These are phyloP conservation scores for Himalopsyche kuldschensis DNA, from an alignment of 2,888 invertebrate genomes.

Conservation along the genomic window DNA sequence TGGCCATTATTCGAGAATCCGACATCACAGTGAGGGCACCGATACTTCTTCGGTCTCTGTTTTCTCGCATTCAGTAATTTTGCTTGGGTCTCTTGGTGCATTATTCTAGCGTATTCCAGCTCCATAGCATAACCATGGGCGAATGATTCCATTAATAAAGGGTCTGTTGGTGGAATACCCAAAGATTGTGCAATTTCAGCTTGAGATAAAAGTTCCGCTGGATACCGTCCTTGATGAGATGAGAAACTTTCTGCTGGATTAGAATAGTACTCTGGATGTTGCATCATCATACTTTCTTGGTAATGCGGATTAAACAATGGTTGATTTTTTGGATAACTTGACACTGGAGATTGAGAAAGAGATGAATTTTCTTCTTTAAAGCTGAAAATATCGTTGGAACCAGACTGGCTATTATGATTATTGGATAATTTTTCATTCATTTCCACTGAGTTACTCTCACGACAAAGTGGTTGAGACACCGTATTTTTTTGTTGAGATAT, in stretches of 20 bases:
- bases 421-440: background rate
- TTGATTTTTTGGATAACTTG: background rate
- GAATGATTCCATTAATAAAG: slow-evolving; percentile 52
- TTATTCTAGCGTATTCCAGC: slow-evolving; percentile 68
- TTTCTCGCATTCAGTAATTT: slow-evolving; percentile 70
- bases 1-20: slow-evolving; percentile 95
- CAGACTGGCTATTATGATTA: background rate
- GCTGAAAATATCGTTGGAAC: background rate
- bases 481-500: background rate
- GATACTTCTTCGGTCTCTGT: slow-evolving; percentile 86
- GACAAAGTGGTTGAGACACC: background rate
- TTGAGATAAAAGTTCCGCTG: slow-evolving; percentile 52
- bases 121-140: slow-evolving; percentile 66
- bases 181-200: slow-evolving; percentile 54
- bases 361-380: background rate
- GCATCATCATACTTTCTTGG: slow-evolving; percentile 42
- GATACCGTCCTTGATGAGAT: slow-evolving; percentile 43
- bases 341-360: background rate
- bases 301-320: slow-evolving; percentile 50
- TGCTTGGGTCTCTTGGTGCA: slow-evolving; percentile 71
- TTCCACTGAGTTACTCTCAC: background rate
- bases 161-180: slow-evolving; percentile 55
- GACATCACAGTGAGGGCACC: slow-evolving; percentile 86
- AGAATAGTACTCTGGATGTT: background rate
- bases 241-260: slow-evolving; percentile 19